phyloP scores from a whole-genome alignment of 2,113 vertebrate species.

The Apteryx mantelli region DNA sequence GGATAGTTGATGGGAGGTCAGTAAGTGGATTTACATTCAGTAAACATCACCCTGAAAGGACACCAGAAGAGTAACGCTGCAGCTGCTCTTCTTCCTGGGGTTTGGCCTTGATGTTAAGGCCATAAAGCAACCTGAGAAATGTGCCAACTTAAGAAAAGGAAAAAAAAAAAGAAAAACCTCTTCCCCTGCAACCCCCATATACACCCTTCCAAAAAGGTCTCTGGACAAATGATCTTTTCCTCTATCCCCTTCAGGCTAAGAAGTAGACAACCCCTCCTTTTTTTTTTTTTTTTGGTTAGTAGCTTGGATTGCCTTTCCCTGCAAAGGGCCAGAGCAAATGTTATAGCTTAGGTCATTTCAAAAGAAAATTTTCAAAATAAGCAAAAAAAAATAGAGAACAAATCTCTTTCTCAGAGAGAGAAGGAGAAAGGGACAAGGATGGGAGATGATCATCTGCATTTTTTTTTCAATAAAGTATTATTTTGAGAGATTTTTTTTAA shows the following conservation, averaged over 20 bases:
- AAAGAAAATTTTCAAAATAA: conserved; percentile 8
- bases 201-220: neutral
- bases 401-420: neutral
- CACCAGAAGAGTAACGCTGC: neutral
- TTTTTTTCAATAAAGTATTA: neutral
- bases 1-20: neutral
- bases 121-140: neutral
- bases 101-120: neutral
- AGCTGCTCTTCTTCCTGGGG: neutral
- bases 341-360: neutral
- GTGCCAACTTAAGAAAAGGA: neutral
- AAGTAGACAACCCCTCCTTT: neutral
- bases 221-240: neutral
- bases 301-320: neutral
- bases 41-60: neutral
- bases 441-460: neutral
- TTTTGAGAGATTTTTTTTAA: neutral
- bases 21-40: neutral
- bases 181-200: neutral
- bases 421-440: neutral
- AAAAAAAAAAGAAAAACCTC: too few species aligned
- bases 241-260: neutral
- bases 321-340: neutral
- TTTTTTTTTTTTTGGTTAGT: neutral
- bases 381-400: conserved; percentile 4